Evolutionary conservation across 2,113 vertebrate genomes (phyloP).

Genomic region (Cranoglanis bouderius): DNA sequence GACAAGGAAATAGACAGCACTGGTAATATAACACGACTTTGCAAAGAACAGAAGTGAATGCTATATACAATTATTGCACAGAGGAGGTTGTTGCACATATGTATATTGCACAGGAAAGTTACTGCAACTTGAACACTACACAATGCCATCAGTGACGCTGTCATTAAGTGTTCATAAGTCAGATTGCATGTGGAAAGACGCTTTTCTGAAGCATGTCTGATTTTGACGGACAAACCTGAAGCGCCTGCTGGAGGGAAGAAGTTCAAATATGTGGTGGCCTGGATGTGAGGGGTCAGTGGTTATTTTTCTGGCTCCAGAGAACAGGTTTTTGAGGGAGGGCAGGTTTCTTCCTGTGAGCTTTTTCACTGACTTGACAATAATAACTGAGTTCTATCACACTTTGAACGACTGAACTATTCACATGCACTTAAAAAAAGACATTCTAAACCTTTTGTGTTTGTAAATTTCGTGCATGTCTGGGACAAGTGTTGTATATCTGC

Average conservation of each 20-base stretch:
- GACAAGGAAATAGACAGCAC: background rate
- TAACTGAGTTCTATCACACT: background rate
- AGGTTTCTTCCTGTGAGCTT: background rate
- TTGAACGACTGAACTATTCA: background rate
- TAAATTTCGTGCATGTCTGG: background rate
- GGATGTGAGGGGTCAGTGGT: background rate
- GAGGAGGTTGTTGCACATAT: background rate
- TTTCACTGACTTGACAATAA: background rate
- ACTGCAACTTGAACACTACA: background rate
- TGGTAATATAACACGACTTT: background rate
- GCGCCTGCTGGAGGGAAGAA: background rate
- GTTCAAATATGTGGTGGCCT: background rate
- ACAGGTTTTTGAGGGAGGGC: background rate
- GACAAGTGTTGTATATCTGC: background rate
- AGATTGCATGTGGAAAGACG: background rate
- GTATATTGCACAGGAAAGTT: background rate
- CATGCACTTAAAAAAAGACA: background rate
- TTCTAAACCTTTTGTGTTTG: background rate
- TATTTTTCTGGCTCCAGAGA: background rate
- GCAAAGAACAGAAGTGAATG: background rate
- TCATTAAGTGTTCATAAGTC: background rate
- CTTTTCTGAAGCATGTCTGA: background rate
- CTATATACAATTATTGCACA: background rate
- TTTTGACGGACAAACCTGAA: background rate
- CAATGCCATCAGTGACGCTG: background rate